These are phyloP conservation scores for Drosophila suzukii DNA, from an alignment of 1,140 invertebrate species.

Conservation along the genomic window DNA sequence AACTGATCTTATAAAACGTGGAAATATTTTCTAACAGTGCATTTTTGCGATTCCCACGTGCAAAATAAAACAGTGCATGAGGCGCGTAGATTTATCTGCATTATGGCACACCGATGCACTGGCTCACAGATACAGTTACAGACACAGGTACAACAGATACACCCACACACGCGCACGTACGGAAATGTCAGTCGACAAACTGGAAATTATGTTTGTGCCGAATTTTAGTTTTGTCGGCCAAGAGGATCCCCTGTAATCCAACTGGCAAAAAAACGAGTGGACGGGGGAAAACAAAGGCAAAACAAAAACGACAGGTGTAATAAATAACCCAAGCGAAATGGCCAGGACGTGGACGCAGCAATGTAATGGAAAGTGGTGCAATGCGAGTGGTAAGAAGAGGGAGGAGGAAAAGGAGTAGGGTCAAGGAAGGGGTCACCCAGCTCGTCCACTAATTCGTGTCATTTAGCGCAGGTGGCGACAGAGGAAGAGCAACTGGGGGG, in stretches of 20 bases:
- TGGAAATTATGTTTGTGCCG: slow-evolving; percentile 81
- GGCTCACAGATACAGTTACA: slow-evolving; percentile 13
- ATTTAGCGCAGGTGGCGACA: slow-evolving; percentile 79
- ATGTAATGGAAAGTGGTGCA: slow-evolving; percentile 58
- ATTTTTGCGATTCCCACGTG: slow-evolving; percentile 68
- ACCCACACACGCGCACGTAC: slow-evolving; percentile 30
- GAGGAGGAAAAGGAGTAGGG: background rate
- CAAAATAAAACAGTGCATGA: slow-evolving; percentile 72
- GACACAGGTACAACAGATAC: slow-evolving; percentile 1
- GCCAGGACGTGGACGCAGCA: slow-evolving; percentile 48
- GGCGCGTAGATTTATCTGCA: slow-evolving; percentile 79
- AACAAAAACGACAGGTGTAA: slow-evolving; percentile 79
- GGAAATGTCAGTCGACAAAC: slow-evolving; percentile 79
- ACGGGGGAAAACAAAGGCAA: slow-evolving; percentile 42
- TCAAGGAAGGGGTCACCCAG: slow-evolving; percentile 10
- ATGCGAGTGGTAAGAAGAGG: background rate
- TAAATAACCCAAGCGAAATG: slow-evolving; percentile 71
- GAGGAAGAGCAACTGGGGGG: slow-evolving; percentile 39
- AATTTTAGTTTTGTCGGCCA: slow-evolving; percentile 70
- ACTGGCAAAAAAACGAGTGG: slow-evolving; percentile 38
- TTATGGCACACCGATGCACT: slow-evolving; percentile 28
- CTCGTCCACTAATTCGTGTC: slow-evolving; percentile 74
- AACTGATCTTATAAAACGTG: background rate
- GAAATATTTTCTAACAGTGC: slow-evolving; percentile 9
- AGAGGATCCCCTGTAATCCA: slow-evolving; percentile 46